These are phyloP conservation scores for Tetraodon nigroviridis DNA, from an alignment of 2,113 vertebrate genomes.

Conservation along the genomic window DNA sequence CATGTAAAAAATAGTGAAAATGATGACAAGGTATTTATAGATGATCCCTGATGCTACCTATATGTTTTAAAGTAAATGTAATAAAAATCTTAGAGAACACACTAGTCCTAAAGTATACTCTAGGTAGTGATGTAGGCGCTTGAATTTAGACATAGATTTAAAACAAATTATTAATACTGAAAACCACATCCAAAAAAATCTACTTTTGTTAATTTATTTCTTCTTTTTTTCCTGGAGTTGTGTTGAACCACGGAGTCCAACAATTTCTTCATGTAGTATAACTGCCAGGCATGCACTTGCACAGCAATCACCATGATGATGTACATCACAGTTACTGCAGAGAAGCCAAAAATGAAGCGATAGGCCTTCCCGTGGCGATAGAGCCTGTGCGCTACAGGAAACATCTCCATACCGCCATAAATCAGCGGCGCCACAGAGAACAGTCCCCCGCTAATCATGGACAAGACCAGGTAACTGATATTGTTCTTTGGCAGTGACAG, in stretches of 20 bases:
- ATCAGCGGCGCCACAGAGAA: slow-evolving; percentile 94
- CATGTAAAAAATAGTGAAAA: background rate
- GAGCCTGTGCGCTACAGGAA: slow-evolving; percentile 94
- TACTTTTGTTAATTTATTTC: slow-evolving; percentile 55
- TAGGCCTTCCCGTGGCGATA: slow-evolving; percentile 95
- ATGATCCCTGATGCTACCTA: background rate
- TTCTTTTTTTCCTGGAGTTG: slow-evolving; percentile 97
- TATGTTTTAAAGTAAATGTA: too few relatives aligned
- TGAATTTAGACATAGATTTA: background rate
- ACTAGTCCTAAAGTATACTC: too few relatives aligned
- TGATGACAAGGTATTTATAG: background rate
- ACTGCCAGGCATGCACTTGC: slow-evolving; percentile 94
- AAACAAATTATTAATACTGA: slow-evolving; percentile 15
- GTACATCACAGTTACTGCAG: slow-evolving; percentile 92
- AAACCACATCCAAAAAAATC: slow-evolving; percentile 21
- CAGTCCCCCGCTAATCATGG: slow-evolving; percentile 93
- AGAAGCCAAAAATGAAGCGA: slow-evolving; percentile 91
- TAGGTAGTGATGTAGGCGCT: too few relatives aligned
- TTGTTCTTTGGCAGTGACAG: slow-evolving; percentile 93
- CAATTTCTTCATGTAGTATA: slow-evolving; percentile 97
- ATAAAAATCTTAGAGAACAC: too few relatives aligned
- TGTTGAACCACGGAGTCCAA: slow-evolving; percentile 95
- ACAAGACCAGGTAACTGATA: slow-evolving; percentile 95
- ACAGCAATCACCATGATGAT: slow-evolving; percentile 87
- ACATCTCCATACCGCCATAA: slow-evolving; percentile 98